Evolutionary conservation across 2,888 invertebrate species (phyloP).

Genomic region (Alitta virens): DNA sequence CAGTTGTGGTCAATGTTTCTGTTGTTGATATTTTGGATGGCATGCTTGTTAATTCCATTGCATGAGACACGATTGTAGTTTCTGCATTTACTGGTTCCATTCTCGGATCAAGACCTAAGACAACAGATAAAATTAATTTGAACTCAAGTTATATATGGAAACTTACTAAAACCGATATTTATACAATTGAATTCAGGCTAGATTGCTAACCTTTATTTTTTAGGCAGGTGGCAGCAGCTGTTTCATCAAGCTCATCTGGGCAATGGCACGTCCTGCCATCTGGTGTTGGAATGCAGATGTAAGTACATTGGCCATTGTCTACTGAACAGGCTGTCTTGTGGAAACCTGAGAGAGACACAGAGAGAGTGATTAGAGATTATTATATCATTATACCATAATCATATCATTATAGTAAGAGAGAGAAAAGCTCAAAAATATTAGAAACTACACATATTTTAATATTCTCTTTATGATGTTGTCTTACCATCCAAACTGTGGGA

Average conservation of each 20-base stretch:
- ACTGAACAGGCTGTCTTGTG: slow-evolving; percentile 25
- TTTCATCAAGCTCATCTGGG: slow-evolving; percentile 29
- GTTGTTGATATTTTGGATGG: background rate
- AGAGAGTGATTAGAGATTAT: too few species aligned
- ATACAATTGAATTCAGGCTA: too few species aligned
- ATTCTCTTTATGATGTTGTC: background rate
- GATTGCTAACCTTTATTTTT: background rate
- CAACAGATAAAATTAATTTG: too few species aligned
- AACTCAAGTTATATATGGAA: too few species aligned
- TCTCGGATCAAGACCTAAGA: too few species aligned
- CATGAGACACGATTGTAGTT: too few species aligned
- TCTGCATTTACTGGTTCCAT: too few species aligned
- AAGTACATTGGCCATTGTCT: slow-evolving; percentile 31
- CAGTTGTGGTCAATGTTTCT: background rate
- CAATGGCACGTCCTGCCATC: slow-evolving; percentile 31
- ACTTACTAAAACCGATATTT: too few species aligned
- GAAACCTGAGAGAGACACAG: background rate
- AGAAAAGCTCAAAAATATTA: background rate
- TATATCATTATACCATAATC: too few species aligned
- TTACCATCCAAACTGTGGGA: slow-evolving; percentile 4
- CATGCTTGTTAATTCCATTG: background rate
- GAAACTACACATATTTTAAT: background rate
- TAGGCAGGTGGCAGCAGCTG: slow-evolving; percentile 5
- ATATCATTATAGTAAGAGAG: background rate
- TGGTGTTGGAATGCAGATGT: slow-evolving; percentile 40